Percentiles rank a stretch among this genome's conserved stretches.
Conservation (phyloP, 2,113 vertebrate genomes). For the Macrotis lagotis region DNA sequence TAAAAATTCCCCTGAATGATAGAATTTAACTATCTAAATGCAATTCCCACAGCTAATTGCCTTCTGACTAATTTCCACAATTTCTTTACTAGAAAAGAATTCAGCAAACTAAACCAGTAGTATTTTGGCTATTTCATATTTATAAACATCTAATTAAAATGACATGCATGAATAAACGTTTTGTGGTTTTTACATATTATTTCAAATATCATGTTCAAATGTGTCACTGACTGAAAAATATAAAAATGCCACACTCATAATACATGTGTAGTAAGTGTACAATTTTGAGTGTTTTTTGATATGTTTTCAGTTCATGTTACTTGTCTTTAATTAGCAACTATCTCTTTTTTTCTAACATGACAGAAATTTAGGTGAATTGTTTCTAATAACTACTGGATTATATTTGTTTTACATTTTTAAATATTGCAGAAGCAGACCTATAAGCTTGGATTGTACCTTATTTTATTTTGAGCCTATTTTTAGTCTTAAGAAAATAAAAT, state of each 20-base stretch:
- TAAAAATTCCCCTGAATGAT: too few species aligned
- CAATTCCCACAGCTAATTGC: not conserved
- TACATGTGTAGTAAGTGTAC: not conserved
- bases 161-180: not conserved
- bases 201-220: not conserved
- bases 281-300: not conserved
- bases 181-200: not conserved
- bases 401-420: not conserved
- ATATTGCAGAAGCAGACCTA: not conserved
- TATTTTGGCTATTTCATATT: constrained; percentile 8
- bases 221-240: not conserved
- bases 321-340: too few species aligned
- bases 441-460: not conserved
- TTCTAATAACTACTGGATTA: not conserved
- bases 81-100: not conserved
- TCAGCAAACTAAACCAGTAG: not conserved
- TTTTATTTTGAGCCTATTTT: not conserved
- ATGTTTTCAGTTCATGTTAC: not conserved
- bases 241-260: not conserved
- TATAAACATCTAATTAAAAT: not conserved
- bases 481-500: not conserved
- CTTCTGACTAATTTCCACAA: constrained; percentile 17
- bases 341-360: not conserved
- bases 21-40: not conserved
- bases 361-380: not conserved